Percentiles rank a stretch among this genome's conserved stretches.
Conservation (phyloP, 2,797 vertebrate genomes). For the Tragelaphus oryx region DNA sequence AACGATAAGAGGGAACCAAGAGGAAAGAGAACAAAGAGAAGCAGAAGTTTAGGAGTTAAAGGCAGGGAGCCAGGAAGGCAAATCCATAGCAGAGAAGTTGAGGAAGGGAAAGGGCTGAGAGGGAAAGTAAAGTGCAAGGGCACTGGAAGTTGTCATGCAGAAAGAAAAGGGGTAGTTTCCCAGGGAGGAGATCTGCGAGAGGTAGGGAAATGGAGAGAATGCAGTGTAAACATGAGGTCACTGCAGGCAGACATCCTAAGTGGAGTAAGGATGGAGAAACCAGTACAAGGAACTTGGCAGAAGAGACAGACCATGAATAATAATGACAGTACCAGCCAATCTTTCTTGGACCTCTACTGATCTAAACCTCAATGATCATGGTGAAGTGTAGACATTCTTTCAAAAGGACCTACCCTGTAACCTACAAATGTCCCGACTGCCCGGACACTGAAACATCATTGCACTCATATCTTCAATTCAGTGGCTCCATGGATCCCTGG, state of each 20-base stretch:
- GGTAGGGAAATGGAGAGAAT: neutral
- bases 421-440: neutral
- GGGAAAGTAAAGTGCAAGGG: rapidly evolving
- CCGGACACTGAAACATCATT: rapidly evolving
- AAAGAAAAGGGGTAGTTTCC: neutral
- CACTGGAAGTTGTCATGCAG: too few species aligned
- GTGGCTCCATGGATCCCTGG: neutral
- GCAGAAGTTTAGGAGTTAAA: neutral
- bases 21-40: neutral
- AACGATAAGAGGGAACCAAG: neutral
- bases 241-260: neutral
- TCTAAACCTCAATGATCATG: neutral
- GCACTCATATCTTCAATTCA: rapidly evolving
- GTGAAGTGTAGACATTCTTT: neutral
- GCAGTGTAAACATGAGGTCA: neutral
- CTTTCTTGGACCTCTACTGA: neutral
- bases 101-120: neutral
- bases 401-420: neutral
- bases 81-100: neutral
- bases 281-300: neutral
- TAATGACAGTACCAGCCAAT: neutral
- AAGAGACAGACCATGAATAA: neutral
- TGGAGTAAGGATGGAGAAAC: neutral
- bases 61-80: neutral
- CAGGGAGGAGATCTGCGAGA: neutral